Evolutionary conservation across 2,888 invertebrate genomes (phyloP), one percentile per base, ranked within the genome.

Genomic region (Junonia oenone): DNA sequence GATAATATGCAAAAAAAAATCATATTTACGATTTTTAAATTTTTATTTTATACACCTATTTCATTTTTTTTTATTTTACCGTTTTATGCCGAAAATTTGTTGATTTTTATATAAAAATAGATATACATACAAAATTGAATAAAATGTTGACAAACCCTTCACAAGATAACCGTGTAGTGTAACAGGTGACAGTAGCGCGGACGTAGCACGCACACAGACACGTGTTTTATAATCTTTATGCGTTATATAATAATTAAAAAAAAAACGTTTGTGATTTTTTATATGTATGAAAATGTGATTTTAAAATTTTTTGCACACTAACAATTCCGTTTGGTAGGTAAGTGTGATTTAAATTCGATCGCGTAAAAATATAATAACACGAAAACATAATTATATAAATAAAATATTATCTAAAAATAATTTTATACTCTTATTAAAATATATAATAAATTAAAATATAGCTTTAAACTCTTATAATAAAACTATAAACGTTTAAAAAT

Each of bases 161-260:
- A 35, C 29, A 29, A 37, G 43, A 26, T 43, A 14, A 51, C 9
- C 11, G 43, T 58, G 40, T 47, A 33, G 26, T 15, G 40, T 33
- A 19, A 19, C 31, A 45, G 43, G 37, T 47, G 55, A 55, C 55
- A 58, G 58, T 58, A 33, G 37, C 48, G 43, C 51, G 51, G 13
- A 1, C 15, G 45, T 17, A 31, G n/a, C 13, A 55, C 31, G 45
- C 26, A 45, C 31, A 47, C 27, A 45, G 31, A 51, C 58, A 58
- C 58, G 58, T 47, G 58, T 55, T 2, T 26, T 38, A 45, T 35
- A 11, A 15, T 13, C 45, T 26, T 11, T 26, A 49, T 11, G 33
- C 13, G 31, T 3, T 17, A 40, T 43, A 45, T n/a, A 51, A 55
- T 35, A 55, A 66, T 68, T 54, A 46, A 72, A 76, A 76, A 78